Percentiles rank a stretch among this genome's conserved stretches.
phyloP scores from a whole-genome alignment of 2,888 invertebrate genomes.

The Horisme vitalbata region DNA sequence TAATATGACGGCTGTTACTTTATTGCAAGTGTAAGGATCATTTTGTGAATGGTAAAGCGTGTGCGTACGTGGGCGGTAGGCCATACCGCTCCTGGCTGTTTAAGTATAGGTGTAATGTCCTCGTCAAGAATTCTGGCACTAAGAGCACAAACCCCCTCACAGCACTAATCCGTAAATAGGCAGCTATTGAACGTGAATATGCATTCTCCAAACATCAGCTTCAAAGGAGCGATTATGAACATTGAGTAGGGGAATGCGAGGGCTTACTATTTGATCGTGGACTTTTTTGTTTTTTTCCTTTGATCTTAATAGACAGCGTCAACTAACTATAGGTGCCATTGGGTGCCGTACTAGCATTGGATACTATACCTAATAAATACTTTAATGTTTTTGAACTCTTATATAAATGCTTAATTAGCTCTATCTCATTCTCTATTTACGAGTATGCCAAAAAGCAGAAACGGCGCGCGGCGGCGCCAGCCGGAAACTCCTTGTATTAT shows the following conservation, averaged over 20 bases:
- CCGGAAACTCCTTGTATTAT: no score
- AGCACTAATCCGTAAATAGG: conserved; percentile 30
- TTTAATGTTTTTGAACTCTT: no score
- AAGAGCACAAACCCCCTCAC: conserved; percentile 31
- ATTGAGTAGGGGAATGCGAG: conserved; percentile 23
- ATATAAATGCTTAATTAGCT: no score
- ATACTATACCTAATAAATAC: no score
- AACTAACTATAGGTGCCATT: no score
- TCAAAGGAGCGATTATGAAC: conserved; percentile 33
- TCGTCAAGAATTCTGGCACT: conserved; percentile 40
- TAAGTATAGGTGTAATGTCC: conserved; percentile 29
- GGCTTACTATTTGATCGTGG: conserved; percentile 28
- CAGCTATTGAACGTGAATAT: conserved; percentile 32
- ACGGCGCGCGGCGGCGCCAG: no score
- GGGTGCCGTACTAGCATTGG: no score
- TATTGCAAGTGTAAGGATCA: no score
- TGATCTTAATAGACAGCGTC: conserved; percentile 21
- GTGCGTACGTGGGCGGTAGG: not conserved
- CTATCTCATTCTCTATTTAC: no score
- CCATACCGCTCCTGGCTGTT: not conserved
- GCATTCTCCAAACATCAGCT: conserved; percentile 32
- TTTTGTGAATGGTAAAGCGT: no score
- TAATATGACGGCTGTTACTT: no score
- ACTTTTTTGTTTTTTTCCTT: conserved; percentile 24
- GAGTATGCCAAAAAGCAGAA: no score